Evolutionary conservation across 2,113 vertebrate species (phyloP), one percentile per base, ranked within the genome.

Genomic region (Peucedramus taeniatus): DNA sequence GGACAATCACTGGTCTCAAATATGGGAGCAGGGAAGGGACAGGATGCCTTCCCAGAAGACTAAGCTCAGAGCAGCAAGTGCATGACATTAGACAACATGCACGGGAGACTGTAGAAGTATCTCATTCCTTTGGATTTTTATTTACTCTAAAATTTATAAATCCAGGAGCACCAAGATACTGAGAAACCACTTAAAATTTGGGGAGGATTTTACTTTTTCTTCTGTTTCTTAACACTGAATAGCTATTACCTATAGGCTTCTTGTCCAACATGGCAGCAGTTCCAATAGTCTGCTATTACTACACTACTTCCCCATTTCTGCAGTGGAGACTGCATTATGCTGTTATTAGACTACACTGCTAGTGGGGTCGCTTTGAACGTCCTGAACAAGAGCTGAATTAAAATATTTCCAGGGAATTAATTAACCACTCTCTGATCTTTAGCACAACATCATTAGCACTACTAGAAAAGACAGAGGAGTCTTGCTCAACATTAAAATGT

Each of bases 1-100:
- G 54, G 74, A 83, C 33, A 60, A 37, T 39, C 53, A 19, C 28
- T 21, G 3, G 69, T 30, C n/a, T 74, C 68, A 74, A 66, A 80
- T 28, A 37, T 1, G 4, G 28, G 18, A 74, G 45, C 49, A 71
- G 22, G 20, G 37, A 89, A 92, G 5, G 31, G 50, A 59, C 45
- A 22, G 9, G 18, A 65, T 50, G 15, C 23, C 33, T 54, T 83
- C 16, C 20, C 42, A 84, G 37, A 77, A 80, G n/a, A 53, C 26
- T 24, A 27, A 61, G 40, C 9, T 83, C 31, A 74, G 47, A 83
- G 68, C 19, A 83, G 45, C 10, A 90, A 76, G n/a, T 8, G 6
- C 19, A 17, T 9, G 10, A 40, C 49, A 31, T 27, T 3, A 71
- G 42, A n/a, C 1, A 2, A 53, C 4, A 13, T 2, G 6, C 21